These are phyloP conservation scores for Blomia tropicalis DNA, from an alignment of 2,888 invertebrate species.

Conservation along the genomic window DNA sequence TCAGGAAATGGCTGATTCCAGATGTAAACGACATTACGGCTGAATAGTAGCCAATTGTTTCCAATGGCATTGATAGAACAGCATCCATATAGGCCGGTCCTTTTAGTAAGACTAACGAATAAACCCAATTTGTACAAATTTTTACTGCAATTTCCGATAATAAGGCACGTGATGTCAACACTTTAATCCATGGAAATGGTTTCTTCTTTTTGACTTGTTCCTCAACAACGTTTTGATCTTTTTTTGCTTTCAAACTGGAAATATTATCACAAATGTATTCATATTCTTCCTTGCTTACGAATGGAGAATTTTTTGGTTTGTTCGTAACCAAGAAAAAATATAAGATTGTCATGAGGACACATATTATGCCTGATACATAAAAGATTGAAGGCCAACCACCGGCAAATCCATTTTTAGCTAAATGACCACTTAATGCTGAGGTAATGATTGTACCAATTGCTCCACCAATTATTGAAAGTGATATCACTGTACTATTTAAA, in stretches of 20 bases:
- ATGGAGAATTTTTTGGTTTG: neutral
- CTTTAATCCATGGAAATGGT: conserved; percentile 6
- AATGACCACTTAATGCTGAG: conserved; percentile 5
- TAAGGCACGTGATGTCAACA: neutral
- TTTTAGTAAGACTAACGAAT: neutral
- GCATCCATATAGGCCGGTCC: neutral
- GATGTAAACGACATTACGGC: conserved; percentile 3
- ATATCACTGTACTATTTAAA: neutral
- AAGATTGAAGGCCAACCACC: conserved; percentile 11
- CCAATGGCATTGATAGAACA: neutral
- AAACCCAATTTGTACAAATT: neutral
- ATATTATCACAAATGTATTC: conserved; percentile 1
- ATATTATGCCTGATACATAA: conserved; percentile 1
- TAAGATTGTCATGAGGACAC: neutral
- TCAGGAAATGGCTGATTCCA: too few relatives aligned
- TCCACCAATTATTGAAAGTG: neutral
- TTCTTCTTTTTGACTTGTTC: neutral
- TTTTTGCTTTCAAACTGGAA: neutral
- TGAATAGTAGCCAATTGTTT: neutral
- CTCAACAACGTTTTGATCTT: neutral
- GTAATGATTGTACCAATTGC: conserved; percentile 9
- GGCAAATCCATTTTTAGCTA: too few relatives aligned
- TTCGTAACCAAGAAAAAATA: neutral
- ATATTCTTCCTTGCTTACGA: neutral
- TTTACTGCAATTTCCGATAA: neutral